Evolutionary conservation across 2,113 vertebrate species (phyloP).

Genomic region (Spea multiplicata): DNA sequence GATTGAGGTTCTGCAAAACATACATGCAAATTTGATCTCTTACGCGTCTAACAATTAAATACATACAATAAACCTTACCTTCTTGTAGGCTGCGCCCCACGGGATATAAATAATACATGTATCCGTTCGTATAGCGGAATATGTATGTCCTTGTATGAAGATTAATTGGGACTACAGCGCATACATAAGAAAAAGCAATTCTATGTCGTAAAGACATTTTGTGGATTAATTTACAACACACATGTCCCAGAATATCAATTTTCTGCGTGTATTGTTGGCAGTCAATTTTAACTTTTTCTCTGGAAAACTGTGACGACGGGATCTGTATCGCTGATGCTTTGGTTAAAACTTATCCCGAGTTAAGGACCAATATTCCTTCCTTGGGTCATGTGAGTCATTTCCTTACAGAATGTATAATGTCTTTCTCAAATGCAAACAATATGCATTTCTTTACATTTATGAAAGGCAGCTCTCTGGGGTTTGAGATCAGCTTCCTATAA

Average conservation of each 20-base stretch:
- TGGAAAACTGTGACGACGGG: neutral
- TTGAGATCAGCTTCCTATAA: neutral
- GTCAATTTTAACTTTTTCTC: neutral
- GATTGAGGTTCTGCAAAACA: too few relatives aligned
- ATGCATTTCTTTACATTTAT: neutral
- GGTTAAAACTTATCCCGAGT: neutral
- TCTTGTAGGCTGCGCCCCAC: too few relatives aligned
- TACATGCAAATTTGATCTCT: too few relatives aligned
- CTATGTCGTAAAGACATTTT: neutral
- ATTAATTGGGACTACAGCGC: too few relatives aligned
- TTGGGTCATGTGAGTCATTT: constrained; percentile 9
- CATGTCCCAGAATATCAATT: constrained; percentile 13
- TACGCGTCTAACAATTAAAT: too few relatives aligned
- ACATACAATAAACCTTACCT: too few relatives aligned
- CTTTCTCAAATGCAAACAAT: constrained; percentile 19
- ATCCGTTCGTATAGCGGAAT: too few relatives aligned
- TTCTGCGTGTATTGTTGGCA: constrained; percentile 18
- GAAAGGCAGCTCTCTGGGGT: neutral
- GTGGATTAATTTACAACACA: constrained; percentile 10
- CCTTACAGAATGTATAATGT: constrained; percentile 9
- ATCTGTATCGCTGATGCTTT: neutral
- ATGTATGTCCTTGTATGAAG: too few relatives aligned
- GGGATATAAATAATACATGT: too few relatives aligned
- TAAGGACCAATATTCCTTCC: neutral
- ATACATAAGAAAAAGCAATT: constrained; percentile 8